These are phyloP conservation scores for Rhynchomys soricoides DNA, from an alignment of 2,113 vertebrate genomes.

Conservation along the genomic window DNA sequence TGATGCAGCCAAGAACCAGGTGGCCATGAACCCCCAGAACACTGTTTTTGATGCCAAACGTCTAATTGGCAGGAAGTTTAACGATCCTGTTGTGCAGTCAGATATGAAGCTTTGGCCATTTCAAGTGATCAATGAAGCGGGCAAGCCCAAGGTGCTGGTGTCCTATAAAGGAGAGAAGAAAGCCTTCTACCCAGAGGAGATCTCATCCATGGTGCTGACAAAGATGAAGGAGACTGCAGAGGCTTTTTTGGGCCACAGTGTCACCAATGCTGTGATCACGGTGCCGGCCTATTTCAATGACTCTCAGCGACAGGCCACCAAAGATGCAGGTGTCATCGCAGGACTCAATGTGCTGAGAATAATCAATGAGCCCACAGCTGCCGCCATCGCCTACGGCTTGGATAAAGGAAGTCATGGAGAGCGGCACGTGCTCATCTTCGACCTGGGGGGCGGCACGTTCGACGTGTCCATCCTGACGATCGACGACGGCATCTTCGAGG, in stretches of 20 bases:
- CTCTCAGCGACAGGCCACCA: constrained; percentile 94
- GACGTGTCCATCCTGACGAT: constrained; percentile 95
- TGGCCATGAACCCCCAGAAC: constrained; percentile 95
- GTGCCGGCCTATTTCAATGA: constrained; percentile 96
- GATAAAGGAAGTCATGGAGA: constrained; percentile 92
- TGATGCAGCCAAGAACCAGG: constrained; percentile 95
- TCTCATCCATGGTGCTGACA: constrained; percentile 95
- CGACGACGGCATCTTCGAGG: constrained; percentile 96
- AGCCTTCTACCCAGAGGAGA: constrained; percentile 92
- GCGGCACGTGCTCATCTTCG: constrained; percentile 94
- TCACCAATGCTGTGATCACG: constrained; percentile 93
- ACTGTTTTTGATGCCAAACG: constrained; percentile 96
- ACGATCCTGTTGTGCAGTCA: constrained; percentile 92
- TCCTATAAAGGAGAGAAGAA: constrained; percentile 94
- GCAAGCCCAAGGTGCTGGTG: constrained; percentile 93
- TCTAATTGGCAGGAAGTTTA: constrained; percentile 93
- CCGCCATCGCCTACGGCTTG: constrained; percentile 95
- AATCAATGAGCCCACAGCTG: constrained; percentile 95
- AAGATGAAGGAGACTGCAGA: constrained; percentile 97
- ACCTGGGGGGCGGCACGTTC: constrained; percentile 94
- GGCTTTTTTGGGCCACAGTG: constrained; percentile 91
- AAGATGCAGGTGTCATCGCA: constrained; percentile 92
- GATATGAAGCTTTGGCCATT: constrained; percentile 97
- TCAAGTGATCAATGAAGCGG: constrained; percentile 90
- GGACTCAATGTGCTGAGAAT: constrained; percentile 94